Conservation (phyloP, 2,888 invertebrate genomes). For the Coelinius sp. region DNA sequence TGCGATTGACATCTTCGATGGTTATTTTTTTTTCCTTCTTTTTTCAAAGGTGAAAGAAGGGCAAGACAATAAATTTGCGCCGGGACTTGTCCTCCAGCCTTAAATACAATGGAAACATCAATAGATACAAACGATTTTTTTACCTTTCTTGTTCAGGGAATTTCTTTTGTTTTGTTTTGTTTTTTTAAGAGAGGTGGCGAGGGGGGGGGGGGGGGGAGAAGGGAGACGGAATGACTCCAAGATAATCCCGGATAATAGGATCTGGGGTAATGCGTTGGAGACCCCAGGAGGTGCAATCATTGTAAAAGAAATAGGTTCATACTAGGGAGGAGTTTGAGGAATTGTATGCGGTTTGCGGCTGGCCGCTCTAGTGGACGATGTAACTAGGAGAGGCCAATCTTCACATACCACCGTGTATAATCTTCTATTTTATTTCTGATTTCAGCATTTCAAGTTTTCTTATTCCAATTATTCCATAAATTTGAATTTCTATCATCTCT, state of each 20-base stretch:
- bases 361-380: conserved; percentile 59
- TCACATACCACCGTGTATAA: conserved; percentile 35
- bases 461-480: conserved; percentile 6
- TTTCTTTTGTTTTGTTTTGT: background rate
- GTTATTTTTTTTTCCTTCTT: conserved; percentile 8
- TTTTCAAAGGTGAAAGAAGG: conserved; percentile 31
- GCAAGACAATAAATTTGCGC: conserved; percentile 11
- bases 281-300: conserved; percentile 31
- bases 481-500: background rate
- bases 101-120: conserved; percentile 30
- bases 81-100: background rate
- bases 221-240: background rate
- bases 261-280: conserved; percentile 24
- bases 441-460: background rate
- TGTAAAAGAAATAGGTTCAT: conserved; percentile 11
- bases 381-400: conserved; percentile 52
- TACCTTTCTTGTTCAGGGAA: conserved; percentile 10
- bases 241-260: conserved; percentile 24
- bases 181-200: background rate
- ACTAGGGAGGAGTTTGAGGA: conserved; percentile 11
- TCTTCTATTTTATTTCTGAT: background rate
- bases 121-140: conserved; percentile 28
- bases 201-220: background rate
- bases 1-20: conserved; percentile 37
- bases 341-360: conserved; percentile 63